These are phyloP conservation scores for Bembecia ichneumoniformis DNA, from an alignment of 2,888 invertebrate genomes.

Conservation along the genomic window DNA sequence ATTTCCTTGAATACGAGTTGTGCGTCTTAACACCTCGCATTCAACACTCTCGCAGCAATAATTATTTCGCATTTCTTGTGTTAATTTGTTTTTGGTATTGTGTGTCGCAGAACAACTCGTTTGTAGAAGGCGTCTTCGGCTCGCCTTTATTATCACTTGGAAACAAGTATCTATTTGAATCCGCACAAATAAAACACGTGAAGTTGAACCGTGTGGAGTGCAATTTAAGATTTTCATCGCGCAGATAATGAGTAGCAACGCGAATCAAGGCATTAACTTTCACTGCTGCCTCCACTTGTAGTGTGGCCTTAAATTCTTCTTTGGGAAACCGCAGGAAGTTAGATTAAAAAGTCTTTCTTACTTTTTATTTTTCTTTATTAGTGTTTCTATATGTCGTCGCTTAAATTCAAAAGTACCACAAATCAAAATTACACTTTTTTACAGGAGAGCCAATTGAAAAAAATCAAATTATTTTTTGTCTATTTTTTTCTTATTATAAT, in stretches of 20 bases:
- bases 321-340: slow-evolving; percentile 58
- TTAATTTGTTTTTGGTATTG: background rate
- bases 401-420: too few species aligned
- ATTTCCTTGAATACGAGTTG: too few species aligned
- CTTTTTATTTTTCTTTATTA: slow-evolving; percentile 14
- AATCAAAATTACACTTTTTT: too few species aligned
- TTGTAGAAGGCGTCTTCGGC: background rate
- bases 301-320: slow-evolving; percentile 58
- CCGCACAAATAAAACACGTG: slow-evolving; percentile 54
- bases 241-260: slow-evolving; percentile 52
- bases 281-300: slow-evolving; percentile 42
- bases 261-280: slow-evolving; percentile 61
- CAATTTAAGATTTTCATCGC: slow-evolving; percentile 65
- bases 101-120: background rate
- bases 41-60: too few species aligned
- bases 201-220: slow-evolving; percentile 43
- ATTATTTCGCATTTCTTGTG: background rate
- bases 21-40: too few species aligned
- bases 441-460: too few species aligned
- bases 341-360: slow-evolving; percentile 28
- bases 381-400: too few species aligned
- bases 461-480: too few species aligned
- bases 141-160: slow-evolving; percentile 22
- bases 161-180: slow-evolving; percentile 50
- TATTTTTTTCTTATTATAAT: too few species aligned